Conservation (phyloP, 1,140 invertebrate genomes). For the Drosophila ficusphila region DNA sequence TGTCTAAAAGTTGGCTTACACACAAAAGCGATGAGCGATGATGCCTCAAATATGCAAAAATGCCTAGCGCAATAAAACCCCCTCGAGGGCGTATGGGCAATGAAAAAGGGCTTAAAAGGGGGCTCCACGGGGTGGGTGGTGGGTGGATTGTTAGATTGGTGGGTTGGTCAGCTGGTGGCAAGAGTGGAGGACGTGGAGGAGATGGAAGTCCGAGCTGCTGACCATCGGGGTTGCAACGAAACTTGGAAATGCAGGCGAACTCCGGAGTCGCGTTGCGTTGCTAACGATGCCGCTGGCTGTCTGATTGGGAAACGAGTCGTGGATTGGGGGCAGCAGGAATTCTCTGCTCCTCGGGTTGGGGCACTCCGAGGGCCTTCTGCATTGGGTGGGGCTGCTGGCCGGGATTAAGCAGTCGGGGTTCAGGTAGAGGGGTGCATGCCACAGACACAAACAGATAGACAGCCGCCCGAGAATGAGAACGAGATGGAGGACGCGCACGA, state of each 20-base stretch:
- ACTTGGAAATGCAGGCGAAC: conserved; percentile 72
- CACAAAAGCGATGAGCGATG: conserved; percentile 82
- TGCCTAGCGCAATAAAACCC: conserved; percentile 79
- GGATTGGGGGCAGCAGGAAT: background rate
- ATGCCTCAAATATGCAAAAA: conserved; percentile 83
- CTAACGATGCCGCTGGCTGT: conserved; percentile 73
- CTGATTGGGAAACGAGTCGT: conserved; percentile 51
- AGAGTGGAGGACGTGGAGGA: background rate
- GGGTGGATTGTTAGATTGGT: background rate
- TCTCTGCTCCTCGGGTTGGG: conserved; percentile 14
- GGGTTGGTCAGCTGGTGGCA: background rate
- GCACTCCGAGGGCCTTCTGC: background rate
- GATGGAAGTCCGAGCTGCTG: conserved; percentile 25
- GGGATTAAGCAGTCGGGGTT: conserved; percentile 35
- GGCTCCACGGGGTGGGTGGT: background rate
- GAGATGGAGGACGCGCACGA: conserved; percentile 11
- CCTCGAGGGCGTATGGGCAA: conserved; percentile 53
- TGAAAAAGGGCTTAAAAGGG: conserved; percentile 73
- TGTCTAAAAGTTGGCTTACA: conserved; percentile 78
- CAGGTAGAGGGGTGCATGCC: conserved; percentile 63
- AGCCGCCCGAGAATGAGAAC: conserved; percentile 35
- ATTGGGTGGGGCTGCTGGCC: background rate
- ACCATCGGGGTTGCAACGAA: conserved; percentile 54
- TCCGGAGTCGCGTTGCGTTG: conserved; percentile 55
- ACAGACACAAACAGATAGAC: conserved; percentile 71